These are phyloP conservation scores for Karalla daura DNA, from an alignment of 2,797 vertebrate species.

Conservation along the genomic window DNA sequence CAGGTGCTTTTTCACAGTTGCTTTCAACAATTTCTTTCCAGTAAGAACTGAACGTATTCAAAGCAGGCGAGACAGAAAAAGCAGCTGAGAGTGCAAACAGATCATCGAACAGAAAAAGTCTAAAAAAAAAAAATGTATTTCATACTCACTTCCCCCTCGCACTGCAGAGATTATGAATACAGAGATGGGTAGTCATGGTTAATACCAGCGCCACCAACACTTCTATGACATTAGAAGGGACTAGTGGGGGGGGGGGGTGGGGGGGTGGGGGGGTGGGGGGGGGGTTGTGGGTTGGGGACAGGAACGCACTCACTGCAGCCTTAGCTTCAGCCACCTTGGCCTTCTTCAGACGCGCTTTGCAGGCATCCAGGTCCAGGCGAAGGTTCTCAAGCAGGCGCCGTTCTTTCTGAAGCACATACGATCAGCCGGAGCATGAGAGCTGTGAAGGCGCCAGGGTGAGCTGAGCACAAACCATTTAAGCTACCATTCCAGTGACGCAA, in stretches of 20 bases:
- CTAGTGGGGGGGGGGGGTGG: neutral
- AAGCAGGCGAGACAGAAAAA: slow-evolving; percentile 37
- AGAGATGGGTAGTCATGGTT: slow-evolving; percentile 60
- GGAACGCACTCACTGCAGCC: slow-evolving; percentile 86
- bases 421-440: too few species aligned
- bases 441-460: too few species aligned
- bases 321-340: slow-evolving; percentile 92
- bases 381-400: slow-evolving; percentile 92
- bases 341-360: slow-evolving; percentile 93
- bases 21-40: slow-evolving; percentile 15
- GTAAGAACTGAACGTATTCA: slow-evolving; percentile 1
- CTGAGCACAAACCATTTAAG: too few species aligned
- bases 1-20: slow-evolving; percentile 22
- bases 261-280: neutral
- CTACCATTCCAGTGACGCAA: too few species aligned
- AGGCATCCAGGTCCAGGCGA: slow-evolving; percentile 92
- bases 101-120: slow-evolving; percentile 35
- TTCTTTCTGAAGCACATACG: slow-evolving; percentile 86
- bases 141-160: slow-evolving; percentile 98
- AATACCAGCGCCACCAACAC: neutral
- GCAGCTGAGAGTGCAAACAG: slow-evolving; percentile 29
- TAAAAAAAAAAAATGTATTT: slow-evolving; percentile 38
- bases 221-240: neutral
- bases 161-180: slow-evolving; percentile 90
- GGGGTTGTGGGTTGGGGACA: too few species aligned